Conservation (phyloP, 2,888 invertebrate species). For the Timema cristinae region DNA sequence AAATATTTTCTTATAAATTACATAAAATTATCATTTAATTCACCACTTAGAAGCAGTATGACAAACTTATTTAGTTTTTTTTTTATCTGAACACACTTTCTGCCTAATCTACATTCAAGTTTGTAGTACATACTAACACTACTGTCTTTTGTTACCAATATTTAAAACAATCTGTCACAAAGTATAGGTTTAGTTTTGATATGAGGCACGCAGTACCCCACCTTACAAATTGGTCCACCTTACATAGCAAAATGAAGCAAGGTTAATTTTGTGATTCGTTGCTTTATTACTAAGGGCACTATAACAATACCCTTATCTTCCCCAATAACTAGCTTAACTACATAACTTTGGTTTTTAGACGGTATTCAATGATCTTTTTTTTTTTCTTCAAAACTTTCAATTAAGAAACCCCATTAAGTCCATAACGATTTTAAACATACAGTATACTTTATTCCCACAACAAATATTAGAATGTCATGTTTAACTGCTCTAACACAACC, state of each 20-base stretch:
- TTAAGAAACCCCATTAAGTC: background rate
- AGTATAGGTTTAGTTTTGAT: slow-evolving; percentile 16
- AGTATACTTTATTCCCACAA: background rate
- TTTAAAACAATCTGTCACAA: background rate
- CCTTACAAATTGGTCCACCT: slow-evolving; percentile 23
- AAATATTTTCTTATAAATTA: background rate
- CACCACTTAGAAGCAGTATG: slow-evolving; percentile 19
- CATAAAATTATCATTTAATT: slow-evolving; percentile 18
- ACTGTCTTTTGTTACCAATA: slow-evolving; percentile 24
- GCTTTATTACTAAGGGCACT: slow-evolving; percentile 26
- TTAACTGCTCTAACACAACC: background rate
- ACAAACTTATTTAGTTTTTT: slow-evolving; percentile 19
- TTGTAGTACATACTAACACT: slow-evolving; percentile 20
- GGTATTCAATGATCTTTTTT: background rate
- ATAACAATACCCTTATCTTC: too few relatives aligned
- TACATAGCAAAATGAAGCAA: slow-evolving; percentile 13
- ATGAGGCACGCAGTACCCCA: slow-evolving; percentile 21
- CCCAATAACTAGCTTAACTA: too few relatives aligned
- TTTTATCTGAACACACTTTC: slow-evolving; percentile 16
- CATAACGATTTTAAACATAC: background rate
- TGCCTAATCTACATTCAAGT: background rate
- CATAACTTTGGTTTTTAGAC: too few relatives aligned
- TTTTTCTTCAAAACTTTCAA: background rate
- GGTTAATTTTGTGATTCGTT: slow-evolving; percentile 21
- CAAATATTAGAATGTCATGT: background rate